Conservation (phyloP, 35 echinoderm and acorn worm genomes). For the Amphiura filiformis region DNA sequence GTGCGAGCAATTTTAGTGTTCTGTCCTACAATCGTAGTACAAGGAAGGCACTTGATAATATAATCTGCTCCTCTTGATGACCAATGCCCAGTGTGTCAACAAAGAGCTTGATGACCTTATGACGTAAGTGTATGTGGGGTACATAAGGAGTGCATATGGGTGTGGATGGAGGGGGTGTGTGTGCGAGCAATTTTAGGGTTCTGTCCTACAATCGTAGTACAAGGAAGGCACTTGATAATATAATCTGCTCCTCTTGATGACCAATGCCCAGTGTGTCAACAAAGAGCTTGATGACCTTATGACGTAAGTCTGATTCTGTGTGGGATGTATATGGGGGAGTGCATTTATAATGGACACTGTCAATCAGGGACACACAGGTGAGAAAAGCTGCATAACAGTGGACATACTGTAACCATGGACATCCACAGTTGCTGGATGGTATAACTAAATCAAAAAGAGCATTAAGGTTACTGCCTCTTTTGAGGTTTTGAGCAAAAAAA, state of each 20-base stretch:
- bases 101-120: constrained; percentile 98
- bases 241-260: constrained; percentile 90
- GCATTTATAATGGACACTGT: background rate
- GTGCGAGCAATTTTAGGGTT: constrained; percentile 77
- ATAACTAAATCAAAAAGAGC: no score
- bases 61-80: constrained; percentile 90
- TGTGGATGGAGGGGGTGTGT: background rate
- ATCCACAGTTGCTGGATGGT: no score
- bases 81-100: constrained; percentile 86
- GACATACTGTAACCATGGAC: background rate
- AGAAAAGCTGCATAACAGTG: no score
- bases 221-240: constrained; percentile 79
- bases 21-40: constrained; percentile 64
- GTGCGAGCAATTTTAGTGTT: constrained; percentile 77
- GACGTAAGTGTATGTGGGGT: constrained; percentile 96
- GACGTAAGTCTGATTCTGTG: constrained; percentile 76
- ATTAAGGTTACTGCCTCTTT: no score
- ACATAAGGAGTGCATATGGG: background rate
- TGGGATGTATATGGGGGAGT: no score
- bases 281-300: constrained; percentile 98
- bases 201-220: constrained; percentile 64
- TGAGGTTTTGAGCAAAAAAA: no score
- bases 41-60: constrained; percentile 79
- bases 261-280: constrained; percentile 86
- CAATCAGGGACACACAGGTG: no score